Evolutionary conservation across 2,113 vertebrate species (phyloP), one percentile per base, ranked within the genome.

Genomic region (Ctenomys sociabilis): DNA sequence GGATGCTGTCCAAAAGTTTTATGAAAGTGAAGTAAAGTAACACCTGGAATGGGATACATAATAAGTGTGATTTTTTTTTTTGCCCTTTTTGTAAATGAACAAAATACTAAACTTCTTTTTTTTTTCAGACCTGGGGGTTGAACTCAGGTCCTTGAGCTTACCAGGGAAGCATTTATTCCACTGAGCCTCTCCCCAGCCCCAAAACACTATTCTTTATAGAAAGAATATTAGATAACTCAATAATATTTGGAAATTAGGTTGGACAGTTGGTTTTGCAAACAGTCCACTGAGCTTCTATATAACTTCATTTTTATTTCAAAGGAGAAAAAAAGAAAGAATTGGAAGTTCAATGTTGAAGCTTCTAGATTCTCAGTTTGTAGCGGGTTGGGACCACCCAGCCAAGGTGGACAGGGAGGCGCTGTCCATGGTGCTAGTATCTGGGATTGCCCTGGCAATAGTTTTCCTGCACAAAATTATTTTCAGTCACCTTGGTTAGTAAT

Each of bases 371-470:
- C 43, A 32, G 37, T 61, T 49, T 85, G 64, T 12, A 84, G 35
- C 63, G 4, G 28, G 45, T 81, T 72, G 85, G 78, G 96, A 96
- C 96, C 96, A 97, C 96, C 97, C 73, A 95, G 85, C 70, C 21
- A 5, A 0, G 40, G 11, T 1, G 49, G 9, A 1, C 6, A 35
- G 63, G 10, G 2, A 37, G 94, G 95, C 94, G 98, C 98, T 98
- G 98, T 98, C 98, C 98, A n/a, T 97, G 98, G 98, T 98, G 95
- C 98, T 98, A 94, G 64, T 24, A 1, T n/a, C 30, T 30, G 22
- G 4, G 9, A 8, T 7, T 26, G 73, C 37, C 75, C 73, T 77
- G 49, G 59, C 26, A 73, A 52, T 57, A 30, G 24, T 61, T 40
- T 40, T 30, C 19, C 37, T 26, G 14, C 40, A 22, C 26, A 63